Evolutionary conservation across 2,113 vertebrate species (phyloP).

Genomic region (Natator depressus): DNA sequence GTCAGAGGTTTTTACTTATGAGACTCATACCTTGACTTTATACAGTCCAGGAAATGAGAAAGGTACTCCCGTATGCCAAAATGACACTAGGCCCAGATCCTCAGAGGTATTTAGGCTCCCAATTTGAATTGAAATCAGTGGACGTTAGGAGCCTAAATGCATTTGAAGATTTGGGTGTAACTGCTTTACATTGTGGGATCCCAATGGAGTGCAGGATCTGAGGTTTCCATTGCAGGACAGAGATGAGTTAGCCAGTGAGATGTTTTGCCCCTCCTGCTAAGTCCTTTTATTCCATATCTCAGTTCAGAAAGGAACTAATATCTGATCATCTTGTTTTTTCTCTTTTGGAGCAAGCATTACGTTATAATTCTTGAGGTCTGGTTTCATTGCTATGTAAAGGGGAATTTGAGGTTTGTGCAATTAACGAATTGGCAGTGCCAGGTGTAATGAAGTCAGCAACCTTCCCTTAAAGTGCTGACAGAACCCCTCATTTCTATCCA

Average conservation of each 20-base stretch:
- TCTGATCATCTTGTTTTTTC: not conserved
- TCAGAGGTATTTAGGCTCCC: not conserved
- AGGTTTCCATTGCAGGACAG: not conserved
- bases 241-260: not conserved
- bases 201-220: not conserved
- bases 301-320: not conserved
- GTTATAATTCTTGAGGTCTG: not conserved
- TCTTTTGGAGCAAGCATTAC: not conserved
- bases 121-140: not conserved
- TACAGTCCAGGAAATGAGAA: not conserved
- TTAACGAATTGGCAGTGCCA: not conserved
- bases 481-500: not conserved
- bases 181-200: not conserved
- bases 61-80: not conserved
- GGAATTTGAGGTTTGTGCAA: not conserved
- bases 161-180: not conserved
- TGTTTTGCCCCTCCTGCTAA: not conserved
- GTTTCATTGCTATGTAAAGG: not conserved
- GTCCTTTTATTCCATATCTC: not conserved
- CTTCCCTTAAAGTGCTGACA: not conserved
- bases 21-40: not conserved
- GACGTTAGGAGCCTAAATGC: not conserved
- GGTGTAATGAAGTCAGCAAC: not conserved
- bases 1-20: not conserved
- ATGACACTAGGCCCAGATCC: not conserved